Evolutionary conservation across 2,888 invertebrate species (phyloP), one percentile per base, ranked within the genome.

Genomic region (Pseudococcus longispinus): DNA sequence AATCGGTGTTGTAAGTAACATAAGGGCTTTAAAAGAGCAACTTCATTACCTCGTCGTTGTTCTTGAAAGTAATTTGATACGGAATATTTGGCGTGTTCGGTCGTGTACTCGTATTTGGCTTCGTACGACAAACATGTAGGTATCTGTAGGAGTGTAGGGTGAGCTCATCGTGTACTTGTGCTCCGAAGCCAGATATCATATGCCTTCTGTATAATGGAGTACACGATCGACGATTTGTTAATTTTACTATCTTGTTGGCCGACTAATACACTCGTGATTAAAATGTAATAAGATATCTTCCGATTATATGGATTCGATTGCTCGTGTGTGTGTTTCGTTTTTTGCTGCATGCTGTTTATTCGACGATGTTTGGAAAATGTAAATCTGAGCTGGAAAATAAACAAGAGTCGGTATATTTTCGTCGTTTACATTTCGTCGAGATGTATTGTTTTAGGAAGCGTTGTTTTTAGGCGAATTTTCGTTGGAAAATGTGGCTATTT

Each of bases 31-130:
- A 70, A 29, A 32, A 70, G 70, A 70, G 32, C 70, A 70, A 70
- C 70, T 70, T 70, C 70, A 70, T 70, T 70, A 70, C 60, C 60
- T 60, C 70, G 70, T 70, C 29, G 29, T 70, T 15, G 70, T 29
- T 32, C 29, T 29, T 18, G 18, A 70, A 29, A 8, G 70, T 70
- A 70, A 70, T 29, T 29, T 29, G 70, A 70, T 70, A 70, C 29
- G 0, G 70, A 32, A 32, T 70, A 70, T 70, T 70, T 29, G 26
- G 70, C 70, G 29, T 29, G 70, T 70, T 70, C 70, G 29, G 23
- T 60, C 23, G 60, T 60, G 55, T 65, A n/a, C n/a, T n/a, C n/a
- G 5, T 70, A 29, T 70, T 70, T 70, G 70, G 70, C 70, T 70
- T 70, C 70, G 65, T 23, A 26, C 6, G 37, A 55, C 8, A n/a